phyloP scores from a whole-genome alignment of 1,140 invertebrate genomes.

The Propsilocerus akamusi region DNA sequence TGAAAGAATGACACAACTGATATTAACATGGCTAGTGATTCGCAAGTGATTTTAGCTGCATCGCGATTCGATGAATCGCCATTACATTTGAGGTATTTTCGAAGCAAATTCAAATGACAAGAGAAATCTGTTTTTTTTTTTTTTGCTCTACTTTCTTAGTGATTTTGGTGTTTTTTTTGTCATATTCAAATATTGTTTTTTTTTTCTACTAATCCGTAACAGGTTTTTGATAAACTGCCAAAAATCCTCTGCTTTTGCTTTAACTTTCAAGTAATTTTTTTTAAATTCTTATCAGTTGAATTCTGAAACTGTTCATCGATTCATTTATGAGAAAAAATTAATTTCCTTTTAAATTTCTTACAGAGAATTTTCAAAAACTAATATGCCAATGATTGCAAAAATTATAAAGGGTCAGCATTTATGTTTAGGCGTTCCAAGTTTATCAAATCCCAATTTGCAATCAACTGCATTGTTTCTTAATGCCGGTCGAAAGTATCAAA shows the following conservation, averaged over 20 bases:
- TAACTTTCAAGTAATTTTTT: conserved; percentile 1
- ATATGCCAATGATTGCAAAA: conserved; percentile 68
- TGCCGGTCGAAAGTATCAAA: conserved; percentile 63
- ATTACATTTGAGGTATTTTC: conserved; percentile 55
- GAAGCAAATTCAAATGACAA: conserved; percentile 8
- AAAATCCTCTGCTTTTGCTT: neutral
- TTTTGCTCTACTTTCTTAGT: neutral
- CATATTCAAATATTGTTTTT: too few relatives aligned
- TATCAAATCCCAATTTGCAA: conserved; percentile 64
- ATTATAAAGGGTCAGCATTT: conserved; percentile 85
- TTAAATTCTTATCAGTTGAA: neutral
- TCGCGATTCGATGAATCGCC: conserved; percentile 69
- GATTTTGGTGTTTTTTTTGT: too few relatives aligned
- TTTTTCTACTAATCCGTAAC: too few relatives aligned
- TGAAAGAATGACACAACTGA: too few relatives aligned
- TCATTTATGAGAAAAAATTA: neutral
- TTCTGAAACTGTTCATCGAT: neutral
- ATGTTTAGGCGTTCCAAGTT: conserved; percentile 65
- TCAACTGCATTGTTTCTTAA: conserved; percentile 69
- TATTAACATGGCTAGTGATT: conserved; percentile 41
- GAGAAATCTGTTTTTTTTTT: too few relatives aligned
- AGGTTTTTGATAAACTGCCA: neutral
- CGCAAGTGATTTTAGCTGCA: conserved; percentile 64
- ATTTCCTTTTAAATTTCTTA: neutral
- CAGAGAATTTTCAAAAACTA: conserved; percentile 42